Evolutionary conservation across 1,140 invertebrate species (phyloP), one percentile per base, ranked within the genome.

Genomic region (Ctenoplectra terminalis): DNA sequence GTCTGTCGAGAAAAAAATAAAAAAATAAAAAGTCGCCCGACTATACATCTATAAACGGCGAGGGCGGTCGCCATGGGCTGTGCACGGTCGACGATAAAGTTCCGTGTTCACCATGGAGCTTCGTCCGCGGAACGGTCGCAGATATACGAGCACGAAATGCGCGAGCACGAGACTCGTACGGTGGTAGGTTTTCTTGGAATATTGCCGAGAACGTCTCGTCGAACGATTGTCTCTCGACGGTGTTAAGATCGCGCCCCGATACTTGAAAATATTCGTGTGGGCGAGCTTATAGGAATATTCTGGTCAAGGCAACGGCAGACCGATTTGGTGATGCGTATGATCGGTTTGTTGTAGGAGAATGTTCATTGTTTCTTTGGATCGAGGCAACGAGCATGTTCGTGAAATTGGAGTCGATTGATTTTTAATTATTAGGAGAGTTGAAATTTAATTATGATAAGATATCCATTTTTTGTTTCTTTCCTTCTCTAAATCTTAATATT

Each of bases 141-240:
- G 70, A 80, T 80, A 80, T 80, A 80, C 46, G 70, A 64, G 70
- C 78, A 56, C 78, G 70, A 73, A 48, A 80, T 15, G 60, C 75
- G 26, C 43, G 63, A 43, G 63, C 72, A 50, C 23, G 29, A 8
- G 31, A 9, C 26, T 15, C 23, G 67, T 26, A 2, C 13, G 4
- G 34, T n/a, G 23, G 48, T 54, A 52, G 40, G 31, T 54, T 56
- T 63, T 67, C 63, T 69, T 43, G 54, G 64, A 82, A 82, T 76
- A 81, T 76, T 48, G 43, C 34, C 40, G 40, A 7, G 73, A 43
- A 69, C 40, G 58, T 76, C 54, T 6, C 11, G 43, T 58, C 63
- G 61, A 48, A 67, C 72, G 72, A 81, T 81, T 81, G 79, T 75
- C 37, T 72, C 63, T 29, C 48, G 40, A 64, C 40, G 13, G 60